phyloP scores from a whole-genome alignment of 2,888 invertebrate genomes.

The Eustalomyia histrio region DNA sequence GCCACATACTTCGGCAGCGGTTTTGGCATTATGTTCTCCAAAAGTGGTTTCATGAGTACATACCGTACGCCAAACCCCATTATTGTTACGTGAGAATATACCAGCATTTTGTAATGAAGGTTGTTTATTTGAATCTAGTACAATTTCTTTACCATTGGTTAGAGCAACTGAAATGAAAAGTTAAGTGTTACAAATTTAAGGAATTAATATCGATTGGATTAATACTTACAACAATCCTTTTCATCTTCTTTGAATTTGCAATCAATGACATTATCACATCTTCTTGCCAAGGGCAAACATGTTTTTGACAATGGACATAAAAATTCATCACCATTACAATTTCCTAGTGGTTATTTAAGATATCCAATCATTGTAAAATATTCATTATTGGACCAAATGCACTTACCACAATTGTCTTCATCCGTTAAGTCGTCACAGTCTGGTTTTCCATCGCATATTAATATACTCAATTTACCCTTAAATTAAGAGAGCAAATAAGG shows the following conservation, averaged over 20 bases:
- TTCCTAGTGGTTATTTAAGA: conserved; percentile 77
- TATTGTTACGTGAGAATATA: conserved; percentile 82
- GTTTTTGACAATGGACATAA: conserved; percentile 83
- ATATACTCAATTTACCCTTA: conserved; percentile 78
- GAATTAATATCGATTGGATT: too few relatives aligned
- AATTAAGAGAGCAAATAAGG: background rate
- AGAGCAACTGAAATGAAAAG: conserved; percentile 82
- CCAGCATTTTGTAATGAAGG: conserved; percentile 83
- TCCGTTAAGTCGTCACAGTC: conserved; percentile 89
- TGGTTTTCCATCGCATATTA: conserved; percentile 87
- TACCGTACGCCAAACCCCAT: conserved; percentile 84
- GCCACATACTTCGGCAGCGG: conserved; percentile 83
- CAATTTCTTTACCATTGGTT: conserved; percentile 83
- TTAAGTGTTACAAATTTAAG: background rate
- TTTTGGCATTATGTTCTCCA: conserved; percentile 71
- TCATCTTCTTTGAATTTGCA: conserved; percentile 89
- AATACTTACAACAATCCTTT: conserved; percentile 86
- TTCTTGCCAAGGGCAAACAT: conserved; percentile 83
- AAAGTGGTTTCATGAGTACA: conserved; percentile 81
- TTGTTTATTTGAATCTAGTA: conserved; percentile 82
- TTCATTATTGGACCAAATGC: background rate
- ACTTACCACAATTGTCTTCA: conserved; percentile 86
- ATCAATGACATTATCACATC: conserved; percentile 84
- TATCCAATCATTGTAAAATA: background rate
- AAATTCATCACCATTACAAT: conserved; percentile 82